A percentile compares a stretch with the other conserved stretches of the same genome.
These are phyloP conservation scores for Thaleichthys pacificus DNA, from an alignment of 2,797 vertebrate species.

Conservation along the genomic window DNA sequence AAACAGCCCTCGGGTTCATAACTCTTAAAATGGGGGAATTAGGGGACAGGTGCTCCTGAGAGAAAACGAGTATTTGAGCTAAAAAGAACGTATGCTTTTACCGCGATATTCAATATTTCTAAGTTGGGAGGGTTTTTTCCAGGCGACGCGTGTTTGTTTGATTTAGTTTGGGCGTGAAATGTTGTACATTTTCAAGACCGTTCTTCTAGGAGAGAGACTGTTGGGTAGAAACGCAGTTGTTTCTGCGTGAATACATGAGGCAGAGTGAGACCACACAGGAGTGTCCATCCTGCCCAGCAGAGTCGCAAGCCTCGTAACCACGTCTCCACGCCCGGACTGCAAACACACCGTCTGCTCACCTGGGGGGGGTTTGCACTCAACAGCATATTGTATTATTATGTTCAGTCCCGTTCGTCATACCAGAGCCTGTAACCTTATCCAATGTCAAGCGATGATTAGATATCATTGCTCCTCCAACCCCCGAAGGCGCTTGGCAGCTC, in stretches of 20 bases:
- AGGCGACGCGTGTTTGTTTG: conserved; percentile 4
- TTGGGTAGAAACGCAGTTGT: conserved; percentile 10
- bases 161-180: conserved; percentile 1
- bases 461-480: too few species aligned
- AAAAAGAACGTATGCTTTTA: conserved; percentile 7
- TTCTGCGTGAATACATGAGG: conserved; percentile 22
- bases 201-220: too few species aligned
- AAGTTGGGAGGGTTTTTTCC: background rate
- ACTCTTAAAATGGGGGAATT: conserved; percentile 24
- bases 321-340: background rate
- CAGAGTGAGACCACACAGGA: background rate
- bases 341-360: background rate
- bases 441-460: too few species aligned
- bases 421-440: too few species aligned
- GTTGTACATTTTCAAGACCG: conserved; percentile 20
- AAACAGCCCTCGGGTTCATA: conserved; percentile 32
- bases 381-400: background rate
- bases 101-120: conserved; percentile 16
- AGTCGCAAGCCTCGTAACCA: background rate
- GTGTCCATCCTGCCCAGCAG: background rate
- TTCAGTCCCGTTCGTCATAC: too few species aligned
- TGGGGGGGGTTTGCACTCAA: background rate
- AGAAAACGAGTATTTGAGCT: conserved; percentile 29
- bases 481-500: too few species aligned
- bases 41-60: conserved; percentile 31